phyloP scores from a whole-genome alignment of 2,797 vertebrate genomes.

The Mionectes olivaceus region DNA sequence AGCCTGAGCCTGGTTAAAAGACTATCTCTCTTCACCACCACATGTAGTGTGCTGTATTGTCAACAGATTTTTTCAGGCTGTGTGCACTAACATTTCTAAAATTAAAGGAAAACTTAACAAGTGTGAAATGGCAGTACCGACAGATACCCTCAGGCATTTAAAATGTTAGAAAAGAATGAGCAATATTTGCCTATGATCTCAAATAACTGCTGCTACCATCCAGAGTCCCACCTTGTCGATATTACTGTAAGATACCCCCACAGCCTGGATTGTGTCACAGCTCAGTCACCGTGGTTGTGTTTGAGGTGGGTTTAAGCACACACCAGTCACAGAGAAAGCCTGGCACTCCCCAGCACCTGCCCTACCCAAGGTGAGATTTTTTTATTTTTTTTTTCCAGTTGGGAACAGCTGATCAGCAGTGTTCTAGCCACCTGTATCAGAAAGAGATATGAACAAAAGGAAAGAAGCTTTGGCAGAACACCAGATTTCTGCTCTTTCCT shows the following conservation, averaged over 20 bases:
- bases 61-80: neutral
- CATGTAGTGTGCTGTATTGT: neutral
- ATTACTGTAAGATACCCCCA: neutral
- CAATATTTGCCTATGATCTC: neutral
- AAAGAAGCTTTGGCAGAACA: neutral
- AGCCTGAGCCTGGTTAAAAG: neutral
- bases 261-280: neutral
- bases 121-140: neutral
- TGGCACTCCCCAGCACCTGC: neutral
- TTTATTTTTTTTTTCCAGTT: neutral
- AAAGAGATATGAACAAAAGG: neutral
- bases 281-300: neutral
- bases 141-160: neutral
- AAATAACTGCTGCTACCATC: neutral
- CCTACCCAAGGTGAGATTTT: neutral
- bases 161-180: neutral
- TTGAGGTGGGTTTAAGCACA: neutral
- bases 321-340: neutral
- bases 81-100: neutral
- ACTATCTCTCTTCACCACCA: neutral
- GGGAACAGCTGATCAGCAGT: neutral
- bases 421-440: neutral
- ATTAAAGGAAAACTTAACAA: neutral
- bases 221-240: neutral
- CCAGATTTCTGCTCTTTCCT: neutral